phyloP scores from a whole-genome alignment of 2,797 vertebrate genomes.

The Squalus acanthias region DNA sequence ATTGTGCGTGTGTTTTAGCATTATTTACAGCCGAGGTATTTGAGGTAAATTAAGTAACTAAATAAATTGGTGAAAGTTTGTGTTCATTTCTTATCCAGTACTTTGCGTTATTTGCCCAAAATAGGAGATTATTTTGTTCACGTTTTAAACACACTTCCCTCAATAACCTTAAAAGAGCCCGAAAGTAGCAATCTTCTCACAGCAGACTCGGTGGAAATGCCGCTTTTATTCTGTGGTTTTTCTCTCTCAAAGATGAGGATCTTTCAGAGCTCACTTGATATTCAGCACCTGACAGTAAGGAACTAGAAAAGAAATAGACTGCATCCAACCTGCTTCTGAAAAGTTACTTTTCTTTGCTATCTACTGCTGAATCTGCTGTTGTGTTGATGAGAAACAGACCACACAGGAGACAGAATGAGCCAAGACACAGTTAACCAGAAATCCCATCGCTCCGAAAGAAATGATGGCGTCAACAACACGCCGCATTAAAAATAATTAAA shows the following conservation, averaged over 20 bases:
- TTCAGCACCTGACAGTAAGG: not conserved
- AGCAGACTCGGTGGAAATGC: constrained; percentile 20
- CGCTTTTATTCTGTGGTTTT: constrained; percentile 40
- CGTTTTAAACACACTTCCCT: not conserved
- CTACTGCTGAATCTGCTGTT: not conserved
- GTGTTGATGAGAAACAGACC: not conserved
- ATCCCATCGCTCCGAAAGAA: not conserved
- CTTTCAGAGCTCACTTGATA: not conserved
- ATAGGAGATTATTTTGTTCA: not conserved
- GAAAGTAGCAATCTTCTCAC: not conserved
- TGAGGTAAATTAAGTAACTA: not conserved
- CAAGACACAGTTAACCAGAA: not conserved
- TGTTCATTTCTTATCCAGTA: not conserved
- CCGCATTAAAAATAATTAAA: not conserved
- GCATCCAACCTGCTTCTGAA: not conserved
- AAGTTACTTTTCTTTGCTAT: not conserved
- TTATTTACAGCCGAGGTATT: not conserved
- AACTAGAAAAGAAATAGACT: not conserved
- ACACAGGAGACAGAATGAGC: not conserved
- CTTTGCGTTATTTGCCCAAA: not conserved
- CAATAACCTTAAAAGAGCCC: too few species aligned
- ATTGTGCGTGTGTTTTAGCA: not conserved
- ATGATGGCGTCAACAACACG: not conserved
- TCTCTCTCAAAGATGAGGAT: constrained; percentile 38
- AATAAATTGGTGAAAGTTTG: not conserved